These are phyloP conservation scores for Andrena bucephala DNA, from an alignment of 2,888 invertebrate species.

Conservation along the genomic window DNA sequence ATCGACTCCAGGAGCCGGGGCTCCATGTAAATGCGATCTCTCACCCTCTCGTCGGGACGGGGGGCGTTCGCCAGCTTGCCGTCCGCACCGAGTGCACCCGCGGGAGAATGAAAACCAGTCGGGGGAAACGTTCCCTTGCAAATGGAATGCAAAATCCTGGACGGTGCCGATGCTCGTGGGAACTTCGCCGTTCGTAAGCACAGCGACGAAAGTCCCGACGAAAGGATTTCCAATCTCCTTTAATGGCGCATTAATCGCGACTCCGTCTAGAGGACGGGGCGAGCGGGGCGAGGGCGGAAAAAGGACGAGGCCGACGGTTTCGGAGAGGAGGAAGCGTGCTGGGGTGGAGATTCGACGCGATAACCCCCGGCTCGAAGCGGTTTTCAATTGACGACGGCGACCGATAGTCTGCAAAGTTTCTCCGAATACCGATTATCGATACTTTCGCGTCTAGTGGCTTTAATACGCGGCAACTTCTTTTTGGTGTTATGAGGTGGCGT, in stretches of 20 bases:
- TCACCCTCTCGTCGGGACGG: conserved; percentile 44
- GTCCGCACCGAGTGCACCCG: conserved; percentile 60
- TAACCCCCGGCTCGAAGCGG: conserved; percentile 57
- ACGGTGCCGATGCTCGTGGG: conserved; percentile 62
- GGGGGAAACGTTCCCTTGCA: conserved; percentile 58
- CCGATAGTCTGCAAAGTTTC: conserved; percentile 68
- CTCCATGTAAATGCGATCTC: conserved; percentile 68
- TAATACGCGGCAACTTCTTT: conserved; percentile 48
- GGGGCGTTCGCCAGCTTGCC: conserved; percentile 30
- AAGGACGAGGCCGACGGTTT: conserved; percentile 13
- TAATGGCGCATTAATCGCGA: conserved; percentile 75
- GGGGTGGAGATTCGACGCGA: conserved; percentile 54
- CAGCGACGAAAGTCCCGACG: conserved; percentile 70
- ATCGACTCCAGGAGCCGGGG: conserved; percentile 58
- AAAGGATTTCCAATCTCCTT: conserved; percentile 76
- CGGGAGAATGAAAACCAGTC: conserved; percentile 59
- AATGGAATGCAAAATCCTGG: conserved; percentile 73
- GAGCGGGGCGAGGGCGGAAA: conserved; percentile 15
- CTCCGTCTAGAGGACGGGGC: conserved; percentile 55
- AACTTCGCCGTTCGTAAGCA: conserved; percentile 60
- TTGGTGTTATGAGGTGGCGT: conserved; percentile 38
- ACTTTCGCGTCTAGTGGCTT: conserved; percentile 47
- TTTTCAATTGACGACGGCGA: conserved; percentile 68
- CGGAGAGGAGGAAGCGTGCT: conserved; percentile 35
- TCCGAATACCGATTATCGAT: conserved; percentile 66